Percentiles rank a stretch among this genome's conserved stretches.
phyloP scores from a whole-genome alignment of 2,797 vertebrate species.

The Nothura maculosa region DNA sequence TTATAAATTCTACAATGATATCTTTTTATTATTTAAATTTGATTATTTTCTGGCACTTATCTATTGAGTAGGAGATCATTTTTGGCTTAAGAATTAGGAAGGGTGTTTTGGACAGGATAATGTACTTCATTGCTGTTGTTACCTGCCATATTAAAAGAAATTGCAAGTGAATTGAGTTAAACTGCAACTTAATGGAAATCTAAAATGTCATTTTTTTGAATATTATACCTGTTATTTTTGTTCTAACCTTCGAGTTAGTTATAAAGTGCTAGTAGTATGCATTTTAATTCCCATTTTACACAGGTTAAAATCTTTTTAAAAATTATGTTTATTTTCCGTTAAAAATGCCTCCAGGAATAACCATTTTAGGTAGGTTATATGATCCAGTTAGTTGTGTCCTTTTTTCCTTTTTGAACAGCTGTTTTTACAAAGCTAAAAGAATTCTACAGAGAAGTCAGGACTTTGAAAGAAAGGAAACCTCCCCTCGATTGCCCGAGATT shows the following conservation, averaged over 20 bases:
- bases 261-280: not conserved
- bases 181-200: not conserved
- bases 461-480: not conserved
- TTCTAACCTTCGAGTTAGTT: not conserved
- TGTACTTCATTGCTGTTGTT: not conserved
- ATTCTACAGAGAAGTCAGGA: not conserved
- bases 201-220: not conserved
- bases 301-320: not conserved
- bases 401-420: not conserved
- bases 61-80: not conserved
- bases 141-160: not conserved
- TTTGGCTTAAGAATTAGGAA: not conserved
- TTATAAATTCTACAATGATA: not conserved
- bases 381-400: not conserved
- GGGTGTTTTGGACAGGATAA: not conserved
- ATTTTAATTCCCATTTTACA: not conserved
- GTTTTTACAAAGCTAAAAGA: not conserved
- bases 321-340: not conserved
- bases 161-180: not conserved
- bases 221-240: not conserved
- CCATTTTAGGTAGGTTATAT: fast-evolving
- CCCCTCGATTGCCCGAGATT: not conserved
- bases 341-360: not conserved
- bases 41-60: not conserved
- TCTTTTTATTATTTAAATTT: not conserved